These are phyloP conservation scores for Accipiter virgatus DNA, from an alignment of 2,113 vertebrate genomes.

Conservation along the genomic window DNA sequence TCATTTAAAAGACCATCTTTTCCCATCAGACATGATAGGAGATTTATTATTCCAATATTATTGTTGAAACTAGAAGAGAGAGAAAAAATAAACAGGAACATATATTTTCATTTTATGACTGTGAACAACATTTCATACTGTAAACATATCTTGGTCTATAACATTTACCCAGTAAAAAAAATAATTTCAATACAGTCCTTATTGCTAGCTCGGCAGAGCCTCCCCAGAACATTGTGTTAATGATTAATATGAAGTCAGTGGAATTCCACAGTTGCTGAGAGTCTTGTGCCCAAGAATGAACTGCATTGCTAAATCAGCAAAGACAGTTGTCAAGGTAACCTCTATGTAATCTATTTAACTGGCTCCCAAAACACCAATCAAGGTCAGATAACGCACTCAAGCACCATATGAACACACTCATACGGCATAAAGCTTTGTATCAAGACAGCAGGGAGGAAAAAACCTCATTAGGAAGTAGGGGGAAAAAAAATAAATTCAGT, in stretches of 20 bases:
- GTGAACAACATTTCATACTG: slow-evolving; percentile 50
- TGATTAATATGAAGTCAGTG: slow-evolving; percentile 87
- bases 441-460: slow-evolving; percentile 85
- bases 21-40: slow-evolving; percentile 60
- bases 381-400: slow-evolving; percentile 86
- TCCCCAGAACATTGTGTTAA: slow-evolving; percentile 84
- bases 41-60: slow-evolving; percentile 64
- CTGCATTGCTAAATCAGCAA: slow-evolving; percentile 90
- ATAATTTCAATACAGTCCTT: slow-evolving; percentile 72
- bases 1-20: slow-evolving; percentile 61
- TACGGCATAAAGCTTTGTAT: slow-evolving; percentile 82
- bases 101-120: slow-evolving; percentile 52
- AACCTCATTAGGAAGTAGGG: slow-evolving; percentile 83
- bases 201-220: slow-evolving; percentile 75
- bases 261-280: slow-evolving; percentile 84
- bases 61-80: slow-evolving; percentile 41
- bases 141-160: slow-evolving; percentile 64
- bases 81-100: slow-evolving; percentile 47
- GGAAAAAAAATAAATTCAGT: slow-evolving; percentile 78
- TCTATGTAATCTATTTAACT: slow-evolving; percentile 91
- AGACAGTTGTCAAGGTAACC: slow-evolving; percentile 96
- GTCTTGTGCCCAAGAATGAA: slow-evolving; percentile 86
- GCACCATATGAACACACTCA: slow-evolving; percentile 82
- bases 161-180: slow-evolving; percentile 62
- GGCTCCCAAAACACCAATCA: slow-evolving; percentile 88